Conservation (phyloP, 2,888 invertebrate genomes). For the Dasysyrphus tricinctus region DNA sequence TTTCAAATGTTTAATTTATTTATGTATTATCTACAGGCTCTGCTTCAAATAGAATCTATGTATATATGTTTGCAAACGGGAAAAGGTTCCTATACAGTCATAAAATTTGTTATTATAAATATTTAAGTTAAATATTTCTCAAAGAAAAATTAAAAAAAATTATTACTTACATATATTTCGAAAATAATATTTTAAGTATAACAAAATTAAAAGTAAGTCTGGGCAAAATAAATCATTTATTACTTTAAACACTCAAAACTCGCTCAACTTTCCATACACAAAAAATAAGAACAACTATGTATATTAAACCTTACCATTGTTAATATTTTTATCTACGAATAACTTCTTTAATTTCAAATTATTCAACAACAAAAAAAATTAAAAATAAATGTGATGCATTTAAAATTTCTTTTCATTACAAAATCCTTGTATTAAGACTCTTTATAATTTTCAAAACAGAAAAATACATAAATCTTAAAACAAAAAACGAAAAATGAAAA, state of each 20-base stretch:
- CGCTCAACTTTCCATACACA: background rate
- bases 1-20: too few relatives aligned
- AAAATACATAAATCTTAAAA: constrained; percentile 36
- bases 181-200: background rate
- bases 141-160: background rate
- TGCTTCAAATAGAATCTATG: too few relatives aligned
- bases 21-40: too few relatives aligned
- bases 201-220: background rate
- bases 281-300: background rate
- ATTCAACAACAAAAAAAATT: background rate
- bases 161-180: background rate
- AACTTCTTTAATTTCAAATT: constrained; percentile 40
- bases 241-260: constrained; percentile 6
- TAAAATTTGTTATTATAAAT: background rate
- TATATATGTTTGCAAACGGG: constrained; percentile 3
- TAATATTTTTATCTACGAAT: constrained; percentile 4
- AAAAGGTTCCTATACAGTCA: background rate
- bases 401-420: constrained; percentile 47
- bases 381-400: constrained; percentile 62
- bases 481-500: constrained; percentile 33
- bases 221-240: background rate
- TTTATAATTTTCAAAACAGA: constrained; percentile 45
- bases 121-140: background rate
- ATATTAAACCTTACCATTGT: background rate
- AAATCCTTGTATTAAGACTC: constrained; percentile 23